A percentile compares a stretch with the other conserved stretches of the same genome.
Evolutionary conservation across 2,797 vertebrate genomes (phyloP).

Genomic region (Phataginus tetradactyla): DNA sequence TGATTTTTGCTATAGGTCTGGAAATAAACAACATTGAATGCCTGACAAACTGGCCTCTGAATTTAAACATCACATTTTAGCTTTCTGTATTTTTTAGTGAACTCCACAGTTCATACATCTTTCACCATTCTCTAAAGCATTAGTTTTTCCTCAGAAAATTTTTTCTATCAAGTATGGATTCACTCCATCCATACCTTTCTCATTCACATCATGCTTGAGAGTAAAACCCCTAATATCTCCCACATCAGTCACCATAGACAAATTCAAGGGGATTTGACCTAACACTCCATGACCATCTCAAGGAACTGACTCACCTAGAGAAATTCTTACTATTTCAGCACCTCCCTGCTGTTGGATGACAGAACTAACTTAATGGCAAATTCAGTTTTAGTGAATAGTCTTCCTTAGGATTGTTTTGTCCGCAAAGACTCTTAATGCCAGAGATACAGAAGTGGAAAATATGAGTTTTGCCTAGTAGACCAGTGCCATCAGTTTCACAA

Average conservation of each 20-base stretch:
- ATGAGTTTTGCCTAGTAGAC: neutral
- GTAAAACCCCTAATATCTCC: neutral
- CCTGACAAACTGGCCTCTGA: neutral
- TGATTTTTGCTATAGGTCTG: neutral
- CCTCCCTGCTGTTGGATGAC: neutral
- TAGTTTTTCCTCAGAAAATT: neutral
- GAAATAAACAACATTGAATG: neutral
- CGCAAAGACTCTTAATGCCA: constrained; percentile 13
- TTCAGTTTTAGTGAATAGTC: constrained; percentile 5
- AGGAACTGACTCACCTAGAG: neutral
- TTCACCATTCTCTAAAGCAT: neutral
- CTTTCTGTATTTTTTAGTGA: constrained; percentile 8
- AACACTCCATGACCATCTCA: neutral
- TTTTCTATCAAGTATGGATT: neutral
- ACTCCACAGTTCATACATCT: neutral
- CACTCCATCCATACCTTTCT: neutral
- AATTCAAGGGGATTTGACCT: neutral
- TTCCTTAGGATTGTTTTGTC: constrained; percentile 49
- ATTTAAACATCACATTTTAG: neutral
- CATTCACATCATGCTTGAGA: neutral
- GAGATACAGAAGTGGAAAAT: constrained; percentile 53
- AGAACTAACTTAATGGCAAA: neutral
- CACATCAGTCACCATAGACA: neutral
- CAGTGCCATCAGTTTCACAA: neutral
- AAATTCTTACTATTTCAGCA: neutral